These are phyloP conservation scores for Hyposmocoma kahamanoa DNA, from an alignment of 1,140 invertebrate species.

Conservation along the genomic window DNA sequence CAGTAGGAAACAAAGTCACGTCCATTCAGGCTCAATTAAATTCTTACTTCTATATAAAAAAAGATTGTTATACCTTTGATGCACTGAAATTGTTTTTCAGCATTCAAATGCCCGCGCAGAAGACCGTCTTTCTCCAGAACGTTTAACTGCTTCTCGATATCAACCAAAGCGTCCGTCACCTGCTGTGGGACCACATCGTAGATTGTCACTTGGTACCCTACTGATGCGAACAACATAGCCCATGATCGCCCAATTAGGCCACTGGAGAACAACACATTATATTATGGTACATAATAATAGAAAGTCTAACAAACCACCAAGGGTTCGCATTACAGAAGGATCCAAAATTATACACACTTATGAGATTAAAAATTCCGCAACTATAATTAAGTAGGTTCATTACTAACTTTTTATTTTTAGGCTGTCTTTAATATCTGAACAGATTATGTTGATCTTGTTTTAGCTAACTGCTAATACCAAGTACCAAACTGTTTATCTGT, in stretches of 20 bases:
- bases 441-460: too few relatives aligned
- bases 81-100: conserved; percentile 82
- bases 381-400: background rate
- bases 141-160: conserved; percentile 84
- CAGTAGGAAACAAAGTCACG: too few relatives aligned
- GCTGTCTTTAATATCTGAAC: too few relatives aligned
- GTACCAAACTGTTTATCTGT: too few relatives aligned
- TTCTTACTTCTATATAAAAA: too few relatives aligned
- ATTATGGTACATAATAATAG: too few relatives aligned
- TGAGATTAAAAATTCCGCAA: background rate
- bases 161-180: conserved; percentile 81
- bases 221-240: conserved; percentile 96
- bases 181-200: conserved; percentile 88
- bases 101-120: conserved; percentile 82
- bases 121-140: conserved; percentile 81
- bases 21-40: too few relatives aligned
- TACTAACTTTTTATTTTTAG: background rate
- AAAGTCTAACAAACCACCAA: too few relatives aligned
- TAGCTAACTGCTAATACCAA: too few relatives aligned
- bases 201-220: conserved; percentile 89
- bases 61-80: conserved; percentile 91
- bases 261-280: conserved; percentile 72
- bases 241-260: conserved; percentile 95
- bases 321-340: too few relatives aligned
- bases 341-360: background rate